Evolutionary conservation across 2,113 vertebrate species (phyloP), one percentile per base, ranked within the genome.

Genomic region (Mesembrinibis cayennensis): DNA sequence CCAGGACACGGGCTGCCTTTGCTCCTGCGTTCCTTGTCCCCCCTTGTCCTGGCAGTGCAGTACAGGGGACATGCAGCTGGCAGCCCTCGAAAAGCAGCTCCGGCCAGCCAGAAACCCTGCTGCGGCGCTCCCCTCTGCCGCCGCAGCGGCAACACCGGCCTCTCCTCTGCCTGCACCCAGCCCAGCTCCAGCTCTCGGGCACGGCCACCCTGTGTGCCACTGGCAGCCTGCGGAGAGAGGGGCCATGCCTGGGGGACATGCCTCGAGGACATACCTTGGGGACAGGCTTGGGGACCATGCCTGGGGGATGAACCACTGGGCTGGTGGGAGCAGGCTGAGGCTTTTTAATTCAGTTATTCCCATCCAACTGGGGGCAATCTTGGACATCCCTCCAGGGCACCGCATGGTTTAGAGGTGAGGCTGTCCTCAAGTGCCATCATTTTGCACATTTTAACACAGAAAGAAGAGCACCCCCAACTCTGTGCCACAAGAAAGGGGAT

Each of bases 131-230:
- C 34, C 45, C 44, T 73, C 90, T 32, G 47, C 25, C 47, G 9
- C 0, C 0, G 40, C 34, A 53, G 52, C 5, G 0, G 38, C 27
- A 47, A 19, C 1, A 7, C 40, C 1, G 0, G 38, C n/a, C 58
- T 53, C 59, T 32, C 53, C 65, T 34, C 74, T 27, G 40, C 62
- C 49, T 25, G 50, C 45, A 30, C 19, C 47, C 58, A 42, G 74
- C 81, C 38, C 50, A 16, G 2, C 32, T 16, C n/a, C 0, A 0
- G 52, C 62, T 10, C 42, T 15, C 29, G 36, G 56, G 5, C 34
- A 38, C 2, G 1, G 62, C 16, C 25, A 34, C 29, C 21, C 82
- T 50, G 45, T 8, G 40, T 56, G 34, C 30, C 76, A 13, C 27
- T 7, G 40, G 14, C 36, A 81, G 56, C 42, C 80, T 52, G 76